A percentile compares a stretch with the other conserved stretches of the same genome.
Evolutionary conservation across 2,797 vertebrate species (phyloP).

Genomic region (Paedocypris micromegethes): DNA sequence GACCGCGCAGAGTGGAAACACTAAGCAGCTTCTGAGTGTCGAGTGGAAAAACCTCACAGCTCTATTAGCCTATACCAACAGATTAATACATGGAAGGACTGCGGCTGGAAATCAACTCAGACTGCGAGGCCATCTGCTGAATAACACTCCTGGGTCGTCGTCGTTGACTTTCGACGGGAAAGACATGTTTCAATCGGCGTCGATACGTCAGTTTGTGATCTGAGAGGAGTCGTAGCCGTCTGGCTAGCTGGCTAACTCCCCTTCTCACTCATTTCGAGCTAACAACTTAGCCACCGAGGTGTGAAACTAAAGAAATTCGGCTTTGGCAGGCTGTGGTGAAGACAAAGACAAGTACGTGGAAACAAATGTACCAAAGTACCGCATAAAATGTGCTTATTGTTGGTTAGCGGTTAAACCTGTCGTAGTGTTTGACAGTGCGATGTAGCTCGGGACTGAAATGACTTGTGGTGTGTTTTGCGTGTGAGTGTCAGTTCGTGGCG

Average conservation of each 20-base stretch:
- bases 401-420: not conserved
- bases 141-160: not conserved
- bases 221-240: slow-evolving; percentile 51
- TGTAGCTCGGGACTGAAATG: slow-evolving; percentile 7
- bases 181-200: slow-evolving; percentile 28
- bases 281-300: slow-evolving; percentile 47
- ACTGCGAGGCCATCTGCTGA: not conserved
- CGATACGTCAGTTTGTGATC: slow-evolving; percentile 34
- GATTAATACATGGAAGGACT: slow-evolving; percentile 55
- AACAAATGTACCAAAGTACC: not conserved
- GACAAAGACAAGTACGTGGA: slow-evolving; percentile 34
- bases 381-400: not conserved
- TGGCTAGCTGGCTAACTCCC: slow-evolving; percentile 56
- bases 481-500: not conserved
- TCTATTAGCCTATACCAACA: slow-evolving; percentile 42
- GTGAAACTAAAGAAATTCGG: slow-evolving; percentile 32
- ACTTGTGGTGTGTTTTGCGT: slow-evolving; percentile 1
- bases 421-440: not conserved
- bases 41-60: slow-evolving; percentile 50
- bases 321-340: slow-evolving; percentile 20
- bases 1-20: slow-evolving; percentile 37
- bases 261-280: slow-evolving; percentile 42
- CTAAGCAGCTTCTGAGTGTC: slow-evolving; percentile 13
- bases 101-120: slow-evolving; percentile 14
- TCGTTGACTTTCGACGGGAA: slow-evolving; percentile 4